Percentiles rank a stretch among this genome's conserved stretches.
Conservation (phyloP, 2,797 vertebrate genomes). For the Diglossa cyanea region DNA sequence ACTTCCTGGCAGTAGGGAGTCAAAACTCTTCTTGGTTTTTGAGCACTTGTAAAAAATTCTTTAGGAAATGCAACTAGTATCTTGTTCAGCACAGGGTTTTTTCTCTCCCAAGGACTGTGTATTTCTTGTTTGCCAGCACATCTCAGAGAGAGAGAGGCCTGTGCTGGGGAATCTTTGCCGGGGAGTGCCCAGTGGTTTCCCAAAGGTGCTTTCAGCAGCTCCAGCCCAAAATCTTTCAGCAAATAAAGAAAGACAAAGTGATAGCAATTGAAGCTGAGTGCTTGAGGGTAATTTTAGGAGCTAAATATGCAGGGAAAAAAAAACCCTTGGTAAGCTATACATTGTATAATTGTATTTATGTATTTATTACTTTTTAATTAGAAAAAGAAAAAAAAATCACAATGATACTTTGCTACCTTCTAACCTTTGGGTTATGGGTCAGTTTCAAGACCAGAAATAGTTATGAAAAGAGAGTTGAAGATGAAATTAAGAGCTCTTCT, state of each 20-base stretch:
- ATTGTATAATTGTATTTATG: background rate
- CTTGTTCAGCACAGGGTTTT: background rate
- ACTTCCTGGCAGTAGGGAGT: background rate
- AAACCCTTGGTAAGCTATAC: background rate
- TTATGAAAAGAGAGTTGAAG: background rate
- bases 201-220: background rate
- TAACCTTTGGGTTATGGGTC: background rate
- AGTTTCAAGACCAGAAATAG: background rate
- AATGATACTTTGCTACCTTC: background rate
- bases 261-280: background rate
- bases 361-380: background rate
- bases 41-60: background rate
- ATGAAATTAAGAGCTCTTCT: background rate
- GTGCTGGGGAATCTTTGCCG: background rate
- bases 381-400: rapidly evolving
- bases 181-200: background rate
- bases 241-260: background rate
- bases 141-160: background rate
- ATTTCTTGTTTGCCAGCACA: background rate
- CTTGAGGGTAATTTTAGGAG: background rate
- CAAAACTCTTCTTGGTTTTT: background rate
- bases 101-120: background rate
- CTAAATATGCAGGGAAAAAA: background rate
- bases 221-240: background rate
- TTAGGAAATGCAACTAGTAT: background rate